Base-by-base conservation (phyloP, 2,888 invertebrate genomes). In the Formica aserva region DNA sequence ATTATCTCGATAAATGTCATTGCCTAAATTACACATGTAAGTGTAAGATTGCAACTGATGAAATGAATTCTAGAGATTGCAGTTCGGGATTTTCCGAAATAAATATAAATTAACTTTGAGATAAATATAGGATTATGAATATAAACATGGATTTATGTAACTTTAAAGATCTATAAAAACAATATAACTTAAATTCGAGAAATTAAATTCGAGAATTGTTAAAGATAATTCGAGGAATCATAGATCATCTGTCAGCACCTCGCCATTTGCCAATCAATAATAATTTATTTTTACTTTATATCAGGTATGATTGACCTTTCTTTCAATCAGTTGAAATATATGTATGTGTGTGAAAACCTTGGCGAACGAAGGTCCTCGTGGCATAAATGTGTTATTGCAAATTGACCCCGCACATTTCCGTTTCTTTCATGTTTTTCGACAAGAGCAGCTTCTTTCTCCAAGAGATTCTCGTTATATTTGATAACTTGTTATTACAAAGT, bases 1-100 rank as follows among this genome's bases (percentile, higher is more conserved):
- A 67, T 77, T 69, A 77, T 57, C 55, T 22, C 11, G 29, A 67
- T 41, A 67, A 76, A 9, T 55, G 55, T 55, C 38, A n/a, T 48
- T 63, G 22, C 15, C 22, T 18, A 67, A 55, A 75, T 75, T 35
- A 29, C 60, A 35, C 41, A 66, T 52, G 67, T 29, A 9, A 67
- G 67, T 75, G 15, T 52, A 55, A 26, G 13, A 26, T 38, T 65
- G 35, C 52, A 65, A 38, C 4, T 26, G 67, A 67, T 66, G 13
- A 66, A 66, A 76, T 38, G 52, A 18, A 38, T 65, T 57, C 8
- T 38, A 57, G 18, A 4, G 13, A 38, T 76, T 52, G 26, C 41
- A 32, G 1, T 26, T 5, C 8, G 48, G 11, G 13, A 76, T 55
- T 26, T 55, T 48, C 18, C 9, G 5, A 35, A 5, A 45, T 75